Base-by-base conservation (phyloP, 2,113 vertebrate genomes). In the Dipodomys stephensi region DNA sequence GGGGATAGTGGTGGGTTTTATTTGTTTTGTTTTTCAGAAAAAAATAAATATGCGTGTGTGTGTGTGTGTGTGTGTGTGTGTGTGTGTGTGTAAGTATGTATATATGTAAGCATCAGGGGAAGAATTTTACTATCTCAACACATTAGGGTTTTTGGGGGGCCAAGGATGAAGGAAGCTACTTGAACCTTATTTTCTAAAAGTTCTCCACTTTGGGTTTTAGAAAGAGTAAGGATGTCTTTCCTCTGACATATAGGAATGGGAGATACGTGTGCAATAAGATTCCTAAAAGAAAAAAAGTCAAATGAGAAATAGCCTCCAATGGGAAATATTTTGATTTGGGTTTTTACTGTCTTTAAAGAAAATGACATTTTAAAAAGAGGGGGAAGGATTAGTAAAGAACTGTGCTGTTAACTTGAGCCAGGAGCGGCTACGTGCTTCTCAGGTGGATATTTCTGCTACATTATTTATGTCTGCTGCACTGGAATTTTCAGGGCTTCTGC, bases 61-160 rank as follows among this genome's bases (percentile, higher is more conserved):
- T 98, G 98, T 98, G 95, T 98, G 98, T 98, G 98, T 98, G 35
- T 98, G 98, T 98, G 98, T 98, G 97, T 98, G 98, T n/a, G n/a
- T n/a, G n/a, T n/a, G 98, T 98, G 98, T 98, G 98, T 98, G 98
- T 90, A 97, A 90, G 91, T 94, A 91, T 98, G 95, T 98, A 98
- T 98, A 98, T 98, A 98, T 98, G 98, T 98, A 97, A 98, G 97
- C 98, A 98, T 98, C 98, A 98, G 98, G 97, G 95, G 97, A 93
- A 96, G 97, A 96, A 96, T 94, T 96, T 96, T 94, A 82, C 95
- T 96, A 81, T 98, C 96, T 97, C 95, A 65, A 96, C 93, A 94
- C 91, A 88, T 91, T 78, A 96, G 95, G 96, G 79, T 88, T 95
- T 95, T 95, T 87, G 96, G 79, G 74, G 97, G 97, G 94, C 96